A percentile compares a stretch with the other conserved stretches of the same genome.
Conservation (phyloP, 2,797 vertebrate species). For the Geotrypetes seraphini region DNA sequence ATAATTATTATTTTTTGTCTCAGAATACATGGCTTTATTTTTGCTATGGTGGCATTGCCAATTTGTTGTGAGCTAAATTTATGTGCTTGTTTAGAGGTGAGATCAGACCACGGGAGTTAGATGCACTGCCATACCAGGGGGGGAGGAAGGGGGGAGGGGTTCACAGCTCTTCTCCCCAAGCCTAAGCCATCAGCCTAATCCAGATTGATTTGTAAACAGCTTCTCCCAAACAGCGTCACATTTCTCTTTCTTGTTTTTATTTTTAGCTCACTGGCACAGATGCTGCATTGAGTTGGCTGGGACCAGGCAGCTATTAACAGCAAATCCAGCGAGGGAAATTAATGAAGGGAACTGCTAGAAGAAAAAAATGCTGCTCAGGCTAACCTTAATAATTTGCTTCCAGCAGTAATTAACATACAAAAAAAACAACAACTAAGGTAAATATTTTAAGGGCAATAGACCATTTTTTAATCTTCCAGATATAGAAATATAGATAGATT, state of each 20-base stretch:
- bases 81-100: too few species aligned
- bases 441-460: constrained; percentile 52
- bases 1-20: too few species aligned
- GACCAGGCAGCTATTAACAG: constrained; percentile 60
- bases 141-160: too few species aligned
- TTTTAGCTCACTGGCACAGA: constrained; percentile 63
- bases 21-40: too few species aligned
- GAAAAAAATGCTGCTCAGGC: constrained; percentile 66
- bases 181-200: constrained; percentile 54
- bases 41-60: too few species aligned
- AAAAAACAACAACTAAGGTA: constrained; percentile 59
- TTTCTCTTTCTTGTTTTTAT: constrained; percentile 49
- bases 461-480: too few species aligned
- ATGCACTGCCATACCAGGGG: neutral
- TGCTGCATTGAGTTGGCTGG: constrained; percentile 59
- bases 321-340: constrained; percentile 67
- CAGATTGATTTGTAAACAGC: constrained; percentile 58
- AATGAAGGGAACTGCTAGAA: constrained; percentile 64
- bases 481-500: too few species aligned
- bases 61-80: too few species aligned
- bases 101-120: neutral
- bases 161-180: neutral
- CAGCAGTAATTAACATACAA: constrained; percentile 72
- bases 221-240: constrained; percentile 12
- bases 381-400: constrained; percentile 59